phyloP scores from a whole-genome alignment of 2,797 vertebrate species.

The Arrhamphus sclerolepis region DNA sequence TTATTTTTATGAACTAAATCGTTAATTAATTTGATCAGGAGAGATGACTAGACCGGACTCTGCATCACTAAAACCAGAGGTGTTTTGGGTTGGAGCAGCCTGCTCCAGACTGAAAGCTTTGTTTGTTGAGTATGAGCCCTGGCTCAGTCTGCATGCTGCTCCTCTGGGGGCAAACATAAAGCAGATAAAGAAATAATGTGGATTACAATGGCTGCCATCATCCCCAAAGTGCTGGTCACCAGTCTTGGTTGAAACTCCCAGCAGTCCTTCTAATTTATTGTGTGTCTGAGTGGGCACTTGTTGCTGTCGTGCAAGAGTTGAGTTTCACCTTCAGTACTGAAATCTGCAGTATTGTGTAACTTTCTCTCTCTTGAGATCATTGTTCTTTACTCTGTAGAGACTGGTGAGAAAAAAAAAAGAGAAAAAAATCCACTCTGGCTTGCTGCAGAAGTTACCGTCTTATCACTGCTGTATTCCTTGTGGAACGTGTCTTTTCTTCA shows the following conservation, averaged over 20 bases:
- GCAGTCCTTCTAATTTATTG: neutral
- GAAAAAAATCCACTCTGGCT: constrained; percentile 6
- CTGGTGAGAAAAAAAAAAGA: constrained; percentile 2
- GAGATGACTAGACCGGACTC: constrained; percentile 16
- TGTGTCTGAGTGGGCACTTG: neutral
- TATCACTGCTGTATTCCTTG: constrained; percentile 63
- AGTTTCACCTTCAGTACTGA: constrained; percentile 11
- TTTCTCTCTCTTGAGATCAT: constrained; percentile 1
- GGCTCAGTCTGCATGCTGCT: neutral
- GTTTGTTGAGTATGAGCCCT: constrained; percentile 7
- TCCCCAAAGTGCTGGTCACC: constrained; percentile 16
- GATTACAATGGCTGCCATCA: constrained; percentile 51
- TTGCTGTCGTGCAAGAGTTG: neutral
- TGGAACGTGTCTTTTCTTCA: constrained; percentile 20
- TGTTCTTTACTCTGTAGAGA: constrained; percentile 8
- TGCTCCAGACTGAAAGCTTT: constrained; percentile 26
- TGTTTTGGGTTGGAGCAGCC: constrained; percentile 20
- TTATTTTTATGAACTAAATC: constrained; percentile 4
- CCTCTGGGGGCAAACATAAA: neutral
- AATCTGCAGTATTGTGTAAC: constrained; percentile 26
- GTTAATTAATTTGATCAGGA: constrained; percentile 9
- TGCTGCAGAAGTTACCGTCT: constrained; percentile 32
- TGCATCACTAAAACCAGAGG: neutral
- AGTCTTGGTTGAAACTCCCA: constrained; percentile 8
- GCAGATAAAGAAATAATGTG: constrained; percentile 9